Evolutionary conservation across 1,140 invertebrate species (phyloP).

Genomic region (Ganaspis sp.): DNA sequence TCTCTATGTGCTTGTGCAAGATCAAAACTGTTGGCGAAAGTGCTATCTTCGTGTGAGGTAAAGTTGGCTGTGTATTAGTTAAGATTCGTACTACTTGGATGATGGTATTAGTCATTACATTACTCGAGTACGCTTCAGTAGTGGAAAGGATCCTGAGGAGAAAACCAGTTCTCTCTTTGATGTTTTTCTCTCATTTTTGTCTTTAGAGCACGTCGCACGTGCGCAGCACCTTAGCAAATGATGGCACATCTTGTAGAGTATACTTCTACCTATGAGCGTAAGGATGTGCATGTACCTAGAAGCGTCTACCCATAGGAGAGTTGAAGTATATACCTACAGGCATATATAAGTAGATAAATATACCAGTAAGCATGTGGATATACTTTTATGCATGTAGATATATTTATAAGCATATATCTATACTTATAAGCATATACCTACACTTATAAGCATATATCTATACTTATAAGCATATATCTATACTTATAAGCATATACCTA

Average conservation of each 20-base stretch:
- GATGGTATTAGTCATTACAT: neutral
- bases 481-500: too few species aligned
- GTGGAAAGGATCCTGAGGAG: slow-evolving; percentile 39
- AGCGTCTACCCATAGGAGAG: too few species aligned
- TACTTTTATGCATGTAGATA: too few species aligned
- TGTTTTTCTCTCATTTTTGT: slow-evolving; percentile 54
- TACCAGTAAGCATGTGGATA: too few species aligned
- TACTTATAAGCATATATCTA: too few species aligned
- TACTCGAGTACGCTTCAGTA: slow-evolving; percentile 52
- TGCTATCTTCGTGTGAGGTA: slow-evolving; percentile 18
- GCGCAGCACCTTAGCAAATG: slow-evolving; percentile 56
- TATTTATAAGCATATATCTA: too few species aligned
- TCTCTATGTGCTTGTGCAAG: neutral
- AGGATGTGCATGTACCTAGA: too few species aligned
- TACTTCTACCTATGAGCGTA: too few species aligned
- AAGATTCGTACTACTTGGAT: too few species aligned
- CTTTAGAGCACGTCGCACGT: slow-evolving; percentile 65
- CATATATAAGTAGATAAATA: neutral
- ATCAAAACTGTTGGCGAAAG: slow-evolving; percentile 17
- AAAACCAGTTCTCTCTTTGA: slow-evolving; percentile 62
- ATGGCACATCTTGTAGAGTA: slow-evolving; percentile 37
- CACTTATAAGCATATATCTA: too few species aligned
- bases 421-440: too few species aligned
- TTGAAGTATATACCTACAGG: neutral
- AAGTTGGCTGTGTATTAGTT: slow-evolving; percentile 33